Base-by-base conservation (phyloP, 1,140 invertebrate genomes). In the Drosophila kepulauana region DNA sequence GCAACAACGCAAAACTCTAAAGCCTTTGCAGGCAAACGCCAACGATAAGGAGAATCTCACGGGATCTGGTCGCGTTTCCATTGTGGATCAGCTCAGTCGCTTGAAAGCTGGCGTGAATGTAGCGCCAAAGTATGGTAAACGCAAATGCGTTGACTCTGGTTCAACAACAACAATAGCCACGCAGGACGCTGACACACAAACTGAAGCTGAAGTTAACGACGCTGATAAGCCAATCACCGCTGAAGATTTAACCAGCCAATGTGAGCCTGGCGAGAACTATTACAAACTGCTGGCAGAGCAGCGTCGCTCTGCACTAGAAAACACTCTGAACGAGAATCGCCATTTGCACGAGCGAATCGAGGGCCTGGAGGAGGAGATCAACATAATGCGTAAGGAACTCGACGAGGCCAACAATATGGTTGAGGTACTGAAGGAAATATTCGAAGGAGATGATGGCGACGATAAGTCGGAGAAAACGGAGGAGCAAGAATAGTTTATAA, bases 241-340 rank as follows among this genome's bases (percentile, higher is more conserved):
- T 0, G 88, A 92, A 11, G 95, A 95, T 89, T 84, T 95, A 41
- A 95, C 94, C n/a, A 93, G 93, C 4, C 93, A 94, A 78, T 91
- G 92, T 81, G 93, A 93, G 33, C 94, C 95, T 0, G 94, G 94
- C 77, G 94, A 94, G 75, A 93, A 94, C 69, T 96, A 96, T 75
- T 96, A 95, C 94, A 92, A 95, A 91, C 87, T 93, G 35, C 71
- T 95, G 10, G 95, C 95, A 8, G 95, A 96, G 91, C 94, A 94
- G 61, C 93, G 95, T 43, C 92, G 94, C 46, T 81, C 94, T 66
- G 94, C 94, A 2, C 81, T 96, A 6, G 92, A 95, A 51, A 93
- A 94, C 56, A 93, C 94, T 6, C 92, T 95, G 5, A 92, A 93
- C 35, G 94, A 96, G 91, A 95, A 95, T 87, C 92, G 93, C 62